Percentiles rank a stretch among this genome's conserved stretches.
Conservation (phyloP, 92 coral and sea anemone species). For the Parazoanthus swiftii region DNA sequence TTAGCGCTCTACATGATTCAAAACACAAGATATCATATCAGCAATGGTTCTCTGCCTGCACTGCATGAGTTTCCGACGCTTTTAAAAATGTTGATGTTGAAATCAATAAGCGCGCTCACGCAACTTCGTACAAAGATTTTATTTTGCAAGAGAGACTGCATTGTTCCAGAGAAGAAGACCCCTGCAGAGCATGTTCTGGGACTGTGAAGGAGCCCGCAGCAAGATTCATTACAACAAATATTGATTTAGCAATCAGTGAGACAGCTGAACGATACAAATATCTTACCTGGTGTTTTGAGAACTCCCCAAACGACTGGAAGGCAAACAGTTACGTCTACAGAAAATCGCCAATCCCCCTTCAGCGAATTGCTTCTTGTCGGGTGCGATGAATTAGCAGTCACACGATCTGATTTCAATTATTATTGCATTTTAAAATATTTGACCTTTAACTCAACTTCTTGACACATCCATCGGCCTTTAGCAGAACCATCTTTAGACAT, state of each 20-base stretch:
- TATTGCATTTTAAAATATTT: slow-evolving; percentile 32
- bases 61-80: not conserved
- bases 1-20: not conserved
- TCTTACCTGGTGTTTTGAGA: slow-evolving; percentile 17
- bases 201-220: not conserved
- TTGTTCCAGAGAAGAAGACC: slow-evolving; percentile 2
- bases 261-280: not conserved
- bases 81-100: not conserved
- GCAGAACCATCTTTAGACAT: not conserved
- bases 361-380: slow-evolving; percentile 12
- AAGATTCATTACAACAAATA: slow-evolving; percentile 12
- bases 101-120: not conserved
- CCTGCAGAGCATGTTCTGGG: slow-evolving; percentile 18
- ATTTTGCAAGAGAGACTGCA: not conserved
- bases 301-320: slow-evolving; percentile 13
- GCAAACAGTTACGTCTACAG: not conserved
- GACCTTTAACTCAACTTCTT: slow-evolving; percentile 30
- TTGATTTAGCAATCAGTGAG: slow-evolving; percentile 9
- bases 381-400: slow-evolving; percentile 2
- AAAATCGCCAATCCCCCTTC: slow-evolving; percentile 9
- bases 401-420: slow-evolving; percentile 15
- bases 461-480: slow-evolving; percentile 3
- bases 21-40: not conserved
- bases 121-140: not conserved
- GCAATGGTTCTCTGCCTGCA: not conserved